These are phyloP conservation scores for Perca fluviatilis DNA, from an alignment of 2,113 vertebrate genomes.

Conservation along the genomic window DNA sequence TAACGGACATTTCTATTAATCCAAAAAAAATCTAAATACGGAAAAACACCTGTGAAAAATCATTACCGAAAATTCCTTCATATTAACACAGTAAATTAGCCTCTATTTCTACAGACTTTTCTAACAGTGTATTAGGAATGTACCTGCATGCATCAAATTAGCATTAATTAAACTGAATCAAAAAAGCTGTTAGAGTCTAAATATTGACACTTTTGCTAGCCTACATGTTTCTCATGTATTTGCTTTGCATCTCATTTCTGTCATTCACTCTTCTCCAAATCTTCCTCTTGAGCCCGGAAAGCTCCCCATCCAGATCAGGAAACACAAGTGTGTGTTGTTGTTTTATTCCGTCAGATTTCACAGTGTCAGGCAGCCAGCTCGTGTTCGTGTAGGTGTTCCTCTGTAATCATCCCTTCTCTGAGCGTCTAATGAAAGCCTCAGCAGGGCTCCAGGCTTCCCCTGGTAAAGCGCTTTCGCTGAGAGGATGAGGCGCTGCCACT, in stretches of 20 bases:
- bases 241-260: constrained; percentile 11
- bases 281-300: constrained; percentile 14
- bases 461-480: constrained; percentile 37
- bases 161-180: neutral
- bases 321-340: constrained; percentile 19
- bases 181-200: neutral
- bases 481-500: constrained; percentile 43
- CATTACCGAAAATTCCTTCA: too few species aligned
- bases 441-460: constrained; percentile 52
- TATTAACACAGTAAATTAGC: too few species aligned
- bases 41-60: too few species aligned
- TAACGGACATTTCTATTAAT: too few species aligned
- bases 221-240: neutral
- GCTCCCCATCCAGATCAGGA: constrained; percentile 24
- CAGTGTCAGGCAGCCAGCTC: constrained; percentile 44
- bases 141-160: neutral
- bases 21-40: too few species aligned
- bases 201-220: neutral
- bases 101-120: too few species aligned
- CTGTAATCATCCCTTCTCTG: constrained; percentile 65
- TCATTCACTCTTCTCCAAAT: neutral
- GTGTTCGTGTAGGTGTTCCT: constrained; percentile 50
- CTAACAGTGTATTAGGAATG: neutral
- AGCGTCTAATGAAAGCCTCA: constrained; percentile 69
- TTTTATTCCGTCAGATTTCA: constrained; percentile 43